Percentiles rank a stretch among this genome's conserved stretches.
Evolutionary conservation across 2,888 invertebrate genomes (phyloP).

Genomic region (Acleris holmiana): DNA sequence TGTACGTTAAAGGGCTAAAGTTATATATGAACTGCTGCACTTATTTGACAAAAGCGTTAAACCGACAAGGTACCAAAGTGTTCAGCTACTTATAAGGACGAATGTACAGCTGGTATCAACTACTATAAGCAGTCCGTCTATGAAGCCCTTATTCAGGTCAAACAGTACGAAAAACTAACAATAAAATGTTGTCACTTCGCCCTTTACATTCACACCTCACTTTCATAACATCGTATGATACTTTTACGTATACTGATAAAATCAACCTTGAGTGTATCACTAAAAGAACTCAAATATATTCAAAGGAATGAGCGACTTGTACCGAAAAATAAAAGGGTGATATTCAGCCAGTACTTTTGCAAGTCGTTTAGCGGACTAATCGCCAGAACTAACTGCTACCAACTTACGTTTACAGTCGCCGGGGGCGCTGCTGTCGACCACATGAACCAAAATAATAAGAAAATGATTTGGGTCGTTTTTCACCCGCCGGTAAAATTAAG

Average conservation of each 20-base stretch:
- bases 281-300: neutral
- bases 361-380: constrained; percentile 14
- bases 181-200: neutral
- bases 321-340: neutral
- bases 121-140: neutral
- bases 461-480: neutral
- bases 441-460: neutral
- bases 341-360: constrained; percentile 7
- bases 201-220: neutral
- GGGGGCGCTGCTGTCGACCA: neutral
- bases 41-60: too few relatives aligned
- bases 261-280: neutral
- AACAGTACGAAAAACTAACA: constrained; percentile 9
- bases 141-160: constrained; percentile 1
- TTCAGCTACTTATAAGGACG: too few relatives aligned
- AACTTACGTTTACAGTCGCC: constrained; percentile 1
- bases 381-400: constrained; percentile 18
- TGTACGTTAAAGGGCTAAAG: too few relatives aligned
- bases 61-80: too few relatives aligned
- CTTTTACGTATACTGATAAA: neutral
- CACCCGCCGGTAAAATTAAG: neutral
- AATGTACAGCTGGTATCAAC: too few relatives aligned
- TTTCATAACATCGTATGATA: neutral
- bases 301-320: neutral
- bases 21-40: too few relatives aligned